phyloP scores from a whole-genome alignment of 2,113 vertebrate species.

The Nicator chloris region DNA sequence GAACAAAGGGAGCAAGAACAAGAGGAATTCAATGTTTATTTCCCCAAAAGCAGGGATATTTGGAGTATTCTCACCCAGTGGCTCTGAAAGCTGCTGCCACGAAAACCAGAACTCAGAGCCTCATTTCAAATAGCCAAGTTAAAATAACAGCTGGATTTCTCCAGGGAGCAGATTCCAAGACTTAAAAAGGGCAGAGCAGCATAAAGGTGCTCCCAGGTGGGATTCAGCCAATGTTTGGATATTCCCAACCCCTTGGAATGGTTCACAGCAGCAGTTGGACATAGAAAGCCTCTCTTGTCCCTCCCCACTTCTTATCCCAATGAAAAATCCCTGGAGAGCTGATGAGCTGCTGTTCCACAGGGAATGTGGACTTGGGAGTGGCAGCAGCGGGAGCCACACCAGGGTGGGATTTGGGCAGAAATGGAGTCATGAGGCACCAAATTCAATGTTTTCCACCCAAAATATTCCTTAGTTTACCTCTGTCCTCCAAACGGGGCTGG shows the following conservation, averaged over 20 bases:
- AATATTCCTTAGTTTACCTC: constrained; percentile 60
- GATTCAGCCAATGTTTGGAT: not conserved
- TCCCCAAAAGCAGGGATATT: not conserved
- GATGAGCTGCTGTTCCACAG: not conserved
- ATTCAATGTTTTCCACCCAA: not conserved
- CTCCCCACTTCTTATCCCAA: not conserved
- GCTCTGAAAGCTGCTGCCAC: not conserved
- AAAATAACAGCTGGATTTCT: not conserved
- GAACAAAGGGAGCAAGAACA: not conserved
- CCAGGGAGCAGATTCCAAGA: not conserved
- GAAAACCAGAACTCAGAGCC: not conserved
- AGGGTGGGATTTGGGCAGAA: not conserved
- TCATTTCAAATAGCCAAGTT: not conserved
- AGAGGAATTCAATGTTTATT: not conserved
- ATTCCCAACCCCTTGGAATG: not conserved
- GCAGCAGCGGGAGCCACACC: not conserved
- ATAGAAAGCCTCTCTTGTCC: not conserved
- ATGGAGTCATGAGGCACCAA: fast-evolving
- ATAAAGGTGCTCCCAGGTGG: not conserved
- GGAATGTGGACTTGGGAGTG: fast-evolving
- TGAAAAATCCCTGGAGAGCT: not conserved
- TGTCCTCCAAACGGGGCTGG: constrained; percentile 34
- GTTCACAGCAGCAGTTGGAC: not conserved
- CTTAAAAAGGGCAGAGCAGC: not conserved
- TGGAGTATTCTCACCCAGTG: not conserved